phyloP scores from a whole-genome alignment of 1,140 invertebrate species.

The Caenorhabditis briggsae region DNA sequence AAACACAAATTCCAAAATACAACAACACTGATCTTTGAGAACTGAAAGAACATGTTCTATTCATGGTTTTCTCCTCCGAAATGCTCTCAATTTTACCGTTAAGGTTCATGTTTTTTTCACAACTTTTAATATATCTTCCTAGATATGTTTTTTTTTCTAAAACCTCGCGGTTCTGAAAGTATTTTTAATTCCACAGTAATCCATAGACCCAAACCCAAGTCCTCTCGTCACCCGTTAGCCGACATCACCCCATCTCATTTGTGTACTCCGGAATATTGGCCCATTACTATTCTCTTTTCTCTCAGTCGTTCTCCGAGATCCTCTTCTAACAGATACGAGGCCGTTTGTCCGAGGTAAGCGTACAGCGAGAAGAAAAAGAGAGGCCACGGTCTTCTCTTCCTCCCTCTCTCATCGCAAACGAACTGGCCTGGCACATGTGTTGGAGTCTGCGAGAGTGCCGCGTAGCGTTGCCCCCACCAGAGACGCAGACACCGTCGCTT shows the following conservation, averaged over 20 bases:
- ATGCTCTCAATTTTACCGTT: too few relatives aligned
- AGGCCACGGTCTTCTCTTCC: not conserved
- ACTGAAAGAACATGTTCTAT: too few relatives aligned
- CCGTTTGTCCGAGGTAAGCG: conserved; percentile 24
- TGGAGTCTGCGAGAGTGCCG: not conserved
- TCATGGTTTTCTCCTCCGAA: too few relatives aligned
- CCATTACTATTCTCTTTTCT: not conserved
- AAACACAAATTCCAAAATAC: too few relatives aligned
- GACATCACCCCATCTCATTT: not conserved
- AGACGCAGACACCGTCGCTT: conserved; percentile 31
- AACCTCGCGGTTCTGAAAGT: too few relatives aligned
- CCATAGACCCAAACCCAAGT: too few relatives aligned
- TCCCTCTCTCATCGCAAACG: not conserved
- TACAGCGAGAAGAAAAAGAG: not conserved
- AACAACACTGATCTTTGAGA: too few relatives aligned
- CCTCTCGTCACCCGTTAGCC: too few relatives aligned
- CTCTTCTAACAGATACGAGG: not conserved
- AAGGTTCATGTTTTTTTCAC: too few relatives aligned
- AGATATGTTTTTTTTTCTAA: too few relatives aligned
- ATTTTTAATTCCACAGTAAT: too few relatives aligned
- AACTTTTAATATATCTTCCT: too few relatives aligned
- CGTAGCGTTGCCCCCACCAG: not conserved
- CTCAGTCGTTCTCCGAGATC: not conserved
- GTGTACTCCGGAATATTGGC: conserved; percentile 6
- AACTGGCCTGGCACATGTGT: conserved; percentile 18